Percentiles rank a stretch among this genome's conserved stretches.
phyloP scores from a whole-genome alignment of 2,113 vertebrate species.

The Caranx melampygus region DNA sequence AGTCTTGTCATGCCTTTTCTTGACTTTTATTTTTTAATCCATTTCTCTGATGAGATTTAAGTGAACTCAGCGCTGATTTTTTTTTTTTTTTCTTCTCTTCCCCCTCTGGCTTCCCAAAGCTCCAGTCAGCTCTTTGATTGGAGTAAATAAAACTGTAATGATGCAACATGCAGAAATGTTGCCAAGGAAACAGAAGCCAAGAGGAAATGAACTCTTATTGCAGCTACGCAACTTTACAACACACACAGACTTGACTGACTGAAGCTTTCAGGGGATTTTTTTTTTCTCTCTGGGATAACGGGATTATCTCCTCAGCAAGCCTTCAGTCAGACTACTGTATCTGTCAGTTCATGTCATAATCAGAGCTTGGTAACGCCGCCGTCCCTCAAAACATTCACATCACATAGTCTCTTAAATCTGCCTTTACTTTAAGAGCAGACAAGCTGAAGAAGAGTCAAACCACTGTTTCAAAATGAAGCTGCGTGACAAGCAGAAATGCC shows the following conservation, averaged over 20 bases:
- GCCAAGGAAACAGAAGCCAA: constrained; percentile 58
- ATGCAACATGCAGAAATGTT: constrained; percentile 77
- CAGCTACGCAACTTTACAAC: constrained; percentile 33
- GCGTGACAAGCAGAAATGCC: neutral
- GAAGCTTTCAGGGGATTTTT: constrained; percentile 30
- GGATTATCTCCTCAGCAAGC: constrained; percentile 20
- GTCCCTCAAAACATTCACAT: too few relatives aligned
- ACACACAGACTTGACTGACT: neutral
- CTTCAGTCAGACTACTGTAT: constrained; percentile 1
- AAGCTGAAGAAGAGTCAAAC: neutral
- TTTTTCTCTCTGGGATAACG: constrained; percentile 28
- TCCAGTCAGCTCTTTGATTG: constrained; percentile 64
- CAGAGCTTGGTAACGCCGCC: neutral
- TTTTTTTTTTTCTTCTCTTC: constrained; percentile 6
- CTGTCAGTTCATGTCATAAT: neutral
- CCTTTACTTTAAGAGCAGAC: neutral
- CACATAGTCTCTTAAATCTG: too few relatives aligned
- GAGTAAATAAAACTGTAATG: constrained; percentile 66
- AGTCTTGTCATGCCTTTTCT: constrained; percentile 23
- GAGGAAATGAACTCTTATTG: constrained; percentile 56
- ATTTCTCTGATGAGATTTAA: constrained; percentile 59
- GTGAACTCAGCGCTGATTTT: constrained; percentile 20
- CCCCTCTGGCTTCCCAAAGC: constrained; percentile 35
- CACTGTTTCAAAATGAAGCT: too few relatives aligned
- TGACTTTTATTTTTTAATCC: constrained; percentile 48